Conservation (phyloP, 2,113 vertebrate genomes). For the Myotis lucifugus region DNA sequence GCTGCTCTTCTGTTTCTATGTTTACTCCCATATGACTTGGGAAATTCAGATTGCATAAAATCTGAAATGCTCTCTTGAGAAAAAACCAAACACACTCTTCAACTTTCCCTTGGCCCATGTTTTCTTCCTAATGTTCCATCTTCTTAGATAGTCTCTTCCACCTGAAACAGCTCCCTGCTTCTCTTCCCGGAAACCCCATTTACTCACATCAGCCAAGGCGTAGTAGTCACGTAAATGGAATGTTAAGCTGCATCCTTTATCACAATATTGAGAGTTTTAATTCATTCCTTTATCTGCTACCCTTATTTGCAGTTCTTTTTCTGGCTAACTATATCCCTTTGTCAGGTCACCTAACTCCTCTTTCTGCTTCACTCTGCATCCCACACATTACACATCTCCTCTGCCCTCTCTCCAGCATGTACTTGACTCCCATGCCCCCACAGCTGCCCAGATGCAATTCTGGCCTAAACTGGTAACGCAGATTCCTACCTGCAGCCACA, state of each 20-base stretch:
- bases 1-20: background rate
- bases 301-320: background rate
- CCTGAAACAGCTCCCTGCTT: background rate
- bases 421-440: background rate
- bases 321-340: background rate
- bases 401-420: background rate
- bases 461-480: no score
- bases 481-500: background rate
- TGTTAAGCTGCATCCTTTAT: background rate
- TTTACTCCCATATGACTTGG: slow-evolving; percentile 16
- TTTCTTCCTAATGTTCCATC: background rate
- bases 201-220: background rate
- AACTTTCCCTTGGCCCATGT: background rate
- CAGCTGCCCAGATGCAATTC: background rate
- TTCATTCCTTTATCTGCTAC: background rate
- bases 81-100: background rate
- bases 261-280: background rate
- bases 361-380: background rate
- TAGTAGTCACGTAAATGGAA: background rate
- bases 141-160: background rate
- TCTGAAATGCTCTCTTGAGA: background rate
- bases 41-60: background rate
- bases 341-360: background rate
- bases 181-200: background rate
- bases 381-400: no score